Evolutionary conservation across 2,888 invertebrate species (phyloP), one percentile per base, ranked within the genome.

Genomic region (Drosophila leonis): DNA sequence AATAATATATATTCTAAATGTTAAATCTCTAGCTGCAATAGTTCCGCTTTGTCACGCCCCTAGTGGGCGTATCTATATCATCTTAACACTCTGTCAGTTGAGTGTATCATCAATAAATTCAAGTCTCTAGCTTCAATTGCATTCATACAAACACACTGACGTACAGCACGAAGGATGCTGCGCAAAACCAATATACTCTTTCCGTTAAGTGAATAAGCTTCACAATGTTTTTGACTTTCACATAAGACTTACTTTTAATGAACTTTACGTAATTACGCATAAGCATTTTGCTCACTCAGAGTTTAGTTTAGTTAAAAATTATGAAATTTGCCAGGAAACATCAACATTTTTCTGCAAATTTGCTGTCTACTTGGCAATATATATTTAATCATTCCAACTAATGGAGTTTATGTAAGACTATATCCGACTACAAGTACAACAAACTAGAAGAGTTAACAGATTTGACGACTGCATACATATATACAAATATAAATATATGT

Each of bases 391-490:
- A 37, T 52, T 9, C 18, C 52, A 72, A 55, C 29, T 61, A 51
- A 42, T 60, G 18, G 12, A 24, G 35, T 29, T 78, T 72, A 65
- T 48, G 78, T 72, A 77, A 74, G 60, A 4, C 18, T 4, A 55
- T 39, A 48, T 13, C 12, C n/a, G 29, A 48, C 33, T 24, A 37
- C 37, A 29, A 57, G 24, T 29, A 54, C 46, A 33, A 29, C 33
- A 31, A 51, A 48, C 37, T 52, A 62, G 48, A 61, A 64, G 48
- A 64, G 35, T 49, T 54, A 33, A 20, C n/a, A 24, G 35, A 75
- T 79, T 27, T 48, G 48, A 48, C 27, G 37, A 24, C 15, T 42
- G 49, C 20, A 48, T 6, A 18, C 6, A 31, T 31, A 35, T 27
- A 39, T 18, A 39, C 35, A 74, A 4, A 4, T n/a, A 20, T 35